Conservation (phyloP, 2,888 invertebrate species). For the Emmelina monodactyla region DNA sequence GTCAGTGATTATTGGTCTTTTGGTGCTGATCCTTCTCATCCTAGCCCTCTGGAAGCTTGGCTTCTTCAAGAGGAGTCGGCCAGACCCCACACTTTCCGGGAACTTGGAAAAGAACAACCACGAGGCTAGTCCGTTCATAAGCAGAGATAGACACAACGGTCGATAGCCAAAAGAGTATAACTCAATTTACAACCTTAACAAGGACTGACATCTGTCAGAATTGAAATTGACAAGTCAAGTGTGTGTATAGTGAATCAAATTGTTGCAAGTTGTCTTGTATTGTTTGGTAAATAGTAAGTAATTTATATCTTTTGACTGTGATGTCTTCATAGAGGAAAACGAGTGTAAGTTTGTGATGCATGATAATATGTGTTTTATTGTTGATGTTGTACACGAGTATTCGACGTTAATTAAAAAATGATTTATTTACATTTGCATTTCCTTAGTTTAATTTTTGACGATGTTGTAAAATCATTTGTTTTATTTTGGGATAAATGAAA, state of each 20-base stretch:
- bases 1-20: slow-evolving; percentile 82
- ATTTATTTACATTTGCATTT: slow-evolving; percentile 45
- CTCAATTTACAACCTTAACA: slow-evolving; percentile 9
- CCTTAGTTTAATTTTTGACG: slow-evolving; percentile 32
- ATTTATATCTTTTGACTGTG: slow-evolving; percentile 54
- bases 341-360: slow-evolving; percentile 38
- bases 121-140: slow-evolving; percentile 72
- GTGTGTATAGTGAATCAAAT: slow-evolving; percentile 4
- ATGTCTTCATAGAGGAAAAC: slow-evolving; percentile 62
- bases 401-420: slow-evolving; percentile 26
- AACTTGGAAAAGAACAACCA: slow-evolving; percentile 77
- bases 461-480: slow-evolving; percentile 32
- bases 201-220: slow-evolving; percentile 3
- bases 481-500: slow-evolving; percentile 35
- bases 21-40: slow-evolving; percentile 82
- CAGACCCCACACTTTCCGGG: slow-evolving; percentile 83
- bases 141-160: slow-evolving; percentile 47
- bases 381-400: slow-evolving; percentile 42
- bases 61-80: slow-evolving; percentile 87
- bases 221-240: slow-evolving; percentile 3
- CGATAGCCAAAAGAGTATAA: slow-evolving; percentile 41
- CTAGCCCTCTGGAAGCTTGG: slow-evolving; percentile 87
- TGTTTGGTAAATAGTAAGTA: slow-evolving; percentile 22
- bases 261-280: background rate
- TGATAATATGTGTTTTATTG: slow-evolving; percentile 34